Conservation (phyloP, 2,113 vertebrate species). For the Amphilophus citrinellus region DNA sequence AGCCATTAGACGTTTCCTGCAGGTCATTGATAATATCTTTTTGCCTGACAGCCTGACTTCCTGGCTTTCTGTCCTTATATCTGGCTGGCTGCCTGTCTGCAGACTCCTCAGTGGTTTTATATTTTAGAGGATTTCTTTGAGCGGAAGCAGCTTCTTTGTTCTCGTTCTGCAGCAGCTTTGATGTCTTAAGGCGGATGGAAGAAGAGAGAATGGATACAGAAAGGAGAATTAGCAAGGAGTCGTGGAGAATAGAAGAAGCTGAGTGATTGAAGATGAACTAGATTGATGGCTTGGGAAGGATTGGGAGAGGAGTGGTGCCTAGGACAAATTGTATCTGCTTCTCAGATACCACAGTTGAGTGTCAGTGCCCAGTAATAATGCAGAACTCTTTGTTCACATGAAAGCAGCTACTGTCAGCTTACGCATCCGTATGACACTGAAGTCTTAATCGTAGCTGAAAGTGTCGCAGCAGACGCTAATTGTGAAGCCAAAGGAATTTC, state of each 20-base stretch:
- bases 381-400: slow-evolving; percentile 44
- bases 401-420: slow-evolving; percentile 27
- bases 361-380: slow-evolving; percentile 11
- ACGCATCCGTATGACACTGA: slow-evolving; percentile 11
- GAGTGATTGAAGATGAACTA: slow-evolving; percentile 49
- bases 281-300: slow-evolving; percentile 60
- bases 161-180: slow-evolving; percentile 62
- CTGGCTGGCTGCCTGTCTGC: slow-evolving; percentile 17
- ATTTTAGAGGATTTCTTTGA: slow-evolving; percentile 59
- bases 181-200: slow-evolving; percentile 52
- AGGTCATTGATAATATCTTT: slow-evolving; percentile 21
- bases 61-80: slow-evolving; percentile 7
- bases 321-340: slow-evolving; percentile 46
- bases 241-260: slow-evolving; percentile 42
- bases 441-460: slow-evolving; percentile 28
- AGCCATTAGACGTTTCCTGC: background rate
- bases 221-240: slow-evolving; percentile 57
- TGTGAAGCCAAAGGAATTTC: background rate
- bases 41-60: slow-evolving; percentile 2
- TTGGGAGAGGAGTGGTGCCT: slow-evolving; percentile 27
- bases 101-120: slow-evolving; percentile 46
- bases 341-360: slow-evolving; percentile 25
- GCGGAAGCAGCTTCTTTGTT: slow-evolving; percentile 60
- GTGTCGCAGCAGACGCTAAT: background rate
- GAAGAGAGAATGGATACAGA: slow-evolving; percentile 45